Evolutionary conservation across 2,797 vertebrate genomes (phyloP), one percentile per base, ranked within the genome.

Genomic region (Muscicapa comitata): DNA sequence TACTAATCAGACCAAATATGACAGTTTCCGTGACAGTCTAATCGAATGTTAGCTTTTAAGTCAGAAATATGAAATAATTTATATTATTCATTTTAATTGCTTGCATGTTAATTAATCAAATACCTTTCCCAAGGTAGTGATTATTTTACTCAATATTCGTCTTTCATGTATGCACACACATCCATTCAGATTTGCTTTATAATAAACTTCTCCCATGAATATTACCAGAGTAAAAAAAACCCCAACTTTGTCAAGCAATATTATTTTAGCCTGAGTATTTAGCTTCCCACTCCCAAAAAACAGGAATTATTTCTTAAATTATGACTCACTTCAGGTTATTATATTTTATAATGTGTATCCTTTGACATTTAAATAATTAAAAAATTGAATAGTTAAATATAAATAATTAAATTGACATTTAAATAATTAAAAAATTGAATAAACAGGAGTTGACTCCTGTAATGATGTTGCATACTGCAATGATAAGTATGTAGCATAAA

Each of bases 101-200:
- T 76, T 79, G 11, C 54, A 66, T 57, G 61, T 58, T 94, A 91
- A 86, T 88, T 83, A 93, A 91, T 92, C 51, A 82, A 93, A 94
- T 87, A 43, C 3, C 8, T 83, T 87, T 93, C 57, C 35, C 65
- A 76, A 43, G 50, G 29, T 45, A 77, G 75, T 77, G 45, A 76
- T 92, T 92, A 91, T 80, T 93, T 91, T 86, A 78, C 33, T 95
- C 79, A 78, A 55, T 75, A 85, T 90, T 94, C 85, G 14, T 92
- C 53, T 91, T 43, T 83, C 55, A 37, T 48, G 20, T 53, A 67
- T 5, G 3, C 54, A 72, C 25, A 63, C 31, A 50, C 21, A 68
- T 76, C 50, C 45, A 73, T 70, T 78, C 15, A 85, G 11, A 80
- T 83, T 75, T 10, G 4, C 17, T 40, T 54, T 82, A 66, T 67